phyloP scores from a whole-genome alignment of 37 sponge, comb jelly and placozoan genomes.

The Hormiphora californensis region DNA sequence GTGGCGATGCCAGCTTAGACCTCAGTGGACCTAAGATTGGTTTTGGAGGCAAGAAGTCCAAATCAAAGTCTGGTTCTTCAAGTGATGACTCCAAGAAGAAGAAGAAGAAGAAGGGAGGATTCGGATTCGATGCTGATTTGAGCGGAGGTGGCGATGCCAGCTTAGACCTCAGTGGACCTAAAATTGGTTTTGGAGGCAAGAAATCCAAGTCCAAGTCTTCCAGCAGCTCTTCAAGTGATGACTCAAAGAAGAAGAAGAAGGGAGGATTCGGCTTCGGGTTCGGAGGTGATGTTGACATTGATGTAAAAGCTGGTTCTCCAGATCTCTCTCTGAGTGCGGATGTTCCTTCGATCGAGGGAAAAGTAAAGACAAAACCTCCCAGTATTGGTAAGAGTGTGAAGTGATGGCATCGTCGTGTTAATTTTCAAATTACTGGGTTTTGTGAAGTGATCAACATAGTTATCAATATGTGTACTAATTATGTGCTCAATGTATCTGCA shows the following conservation, averaged over 20 bases:
- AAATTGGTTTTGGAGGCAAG: slow-evolving; percentile 50
- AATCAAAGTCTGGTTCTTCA: too few species aligned
- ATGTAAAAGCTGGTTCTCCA: neutral
- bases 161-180: neutral
- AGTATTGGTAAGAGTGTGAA: too few species aligned
- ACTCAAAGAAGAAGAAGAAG: slow-evolving; percentile 39
- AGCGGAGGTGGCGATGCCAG: neutral
- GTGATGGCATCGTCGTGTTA: too few species aligned
- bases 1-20: neutral
- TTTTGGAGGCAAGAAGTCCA: too few species aligned
- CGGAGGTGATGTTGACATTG: neutral
- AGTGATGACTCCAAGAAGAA: too few species aligned
- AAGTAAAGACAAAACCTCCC: too few species aligned
- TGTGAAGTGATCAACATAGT: too few species aligned
- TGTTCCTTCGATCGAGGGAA: neutral
- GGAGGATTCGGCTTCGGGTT: neutral
- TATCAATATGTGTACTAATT: too few species aligned
- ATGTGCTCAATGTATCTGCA: too few species aligned
- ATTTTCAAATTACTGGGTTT: too few species aligned
- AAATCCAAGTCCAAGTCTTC: neutral
- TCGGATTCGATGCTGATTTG: too few species aligned
- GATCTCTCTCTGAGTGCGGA: neutral
- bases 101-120: too few species aligned
- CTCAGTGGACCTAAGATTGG: neutral
- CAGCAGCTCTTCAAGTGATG: neutral